Conservation (phyloP, 2,888 invertebrate genomes). For the Leptopilina syphax region DNA sequence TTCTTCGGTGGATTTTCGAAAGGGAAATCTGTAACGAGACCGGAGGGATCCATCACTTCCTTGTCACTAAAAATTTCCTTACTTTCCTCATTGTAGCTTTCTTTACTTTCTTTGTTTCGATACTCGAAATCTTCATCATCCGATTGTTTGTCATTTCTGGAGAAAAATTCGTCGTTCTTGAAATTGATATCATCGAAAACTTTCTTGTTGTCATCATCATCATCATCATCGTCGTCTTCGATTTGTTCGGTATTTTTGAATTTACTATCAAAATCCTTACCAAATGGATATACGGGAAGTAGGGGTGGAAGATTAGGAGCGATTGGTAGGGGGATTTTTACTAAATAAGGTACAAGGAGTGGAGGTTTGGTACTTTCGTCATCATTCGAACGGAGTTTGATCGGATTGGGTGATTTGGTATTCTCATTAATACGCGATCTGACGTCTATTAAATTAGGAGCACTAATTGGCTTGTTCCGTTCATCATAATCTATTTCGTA, state of each 20-base stretch:
- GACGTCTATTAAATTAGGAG: not conserved
- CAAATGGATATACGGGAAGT: constrained; percentile 53
- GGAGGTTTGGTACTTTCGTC: constrained; percentile 50
- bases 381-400: constrained; percentile 29
- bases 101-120: constrained; percentile 59
- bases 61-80: constrained; percentile 60
- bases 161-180: not conserved
- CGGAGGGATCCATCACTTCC: constrained; percentile 57
- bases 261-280: not conserved
- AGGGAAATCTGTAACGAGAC: constrained; percentile 49
- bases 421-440: not conserved
- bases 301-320: constrained; percentile 64
- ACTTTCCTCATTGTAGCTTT: constrained; percentile 61
- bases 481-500: not conserved
- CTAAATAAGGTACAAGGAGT: constrained; percentile 62
- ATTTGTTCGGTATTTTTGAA: not conserved
- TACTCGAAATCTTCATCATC: constrained; percentile 48
- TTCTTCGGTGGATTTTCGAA: constrained; percentile 61
- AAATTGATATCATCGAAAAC: not conserved
- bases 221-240: not conserved
- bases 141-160: constrained; percentile 20
- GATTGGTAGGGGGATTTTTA: constrained; percentile 70
- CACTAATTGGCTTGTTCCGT: not conserved
- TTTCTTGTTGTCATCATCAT: constrained; percentile 11
- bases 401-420: constrained; percentile 29